Percentiles rank a stretch among this genome's conserved stretches.
phyloP scores from a whole-genome alignment of 2,113 vertebrate genomes.

The Calypte anna region DNA sequence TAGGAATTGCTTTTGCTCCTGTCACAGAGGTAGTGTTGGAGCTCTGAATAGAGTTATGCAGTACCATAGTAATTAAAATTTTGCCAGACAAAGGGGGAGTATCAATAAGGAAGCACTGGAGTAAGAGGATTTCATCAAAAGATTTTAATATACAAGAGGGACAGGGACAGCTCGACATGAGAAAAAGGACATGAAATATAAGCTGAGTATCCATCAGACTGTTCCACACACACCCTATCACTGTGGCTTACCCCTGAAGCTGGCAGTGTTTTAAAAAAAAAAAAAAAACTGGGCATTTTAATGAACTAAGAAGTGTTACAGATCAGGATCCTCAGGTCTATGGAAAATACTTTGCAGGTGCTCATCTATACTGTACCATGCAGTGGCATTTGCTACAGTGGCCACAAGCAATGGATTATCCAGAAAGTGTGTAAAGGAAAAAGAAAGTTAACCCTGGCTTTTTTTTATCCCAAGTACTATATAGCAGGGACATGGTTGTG shows the following conservation, averaged over 20 bases:
- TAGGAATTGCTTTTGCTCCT: slow-evolving; percentile 48
- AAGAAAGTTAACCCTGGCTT: background rate
- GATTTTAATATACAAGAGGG: background rate
- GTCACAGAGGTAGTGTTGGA: background rate
- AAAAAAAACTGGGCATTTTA: background rate
- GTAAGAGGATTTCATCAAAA: slow-evolving; percentile 41
- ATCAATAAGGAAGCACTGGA: slow-evolving; percentile 3
- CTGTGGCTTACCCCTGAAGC: background rate
- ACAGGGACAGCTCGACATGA: background rate
- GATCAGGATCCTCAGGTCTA: background rate
- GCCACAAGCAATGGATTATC: background rate
- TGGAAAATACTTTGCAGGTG: background rate
- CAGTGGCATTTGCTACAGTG: background rate
- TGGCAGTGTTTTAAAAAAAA: background rate
- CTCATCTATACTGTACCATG: background rate
- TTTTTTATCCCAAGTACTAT: background rate
- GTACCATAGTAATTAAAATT: slow-evolving; percentile 60
- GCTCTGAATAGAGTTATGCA: slow-evolving; percentile 33
- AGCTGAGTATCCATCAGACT: background rate
- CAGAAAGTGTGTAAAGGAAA: background rate
- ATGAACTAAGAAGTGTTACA: background rate
- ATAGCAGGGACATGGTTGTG: background rate
- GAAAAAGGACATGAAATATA: background rate
- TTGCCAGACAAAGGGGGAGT: slow-evolving; percentile 34
- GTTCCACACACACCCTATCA: background rate